Conservation (phyloP, 2,113 vertebrate species). For the Anhinga rufa region DNA sequence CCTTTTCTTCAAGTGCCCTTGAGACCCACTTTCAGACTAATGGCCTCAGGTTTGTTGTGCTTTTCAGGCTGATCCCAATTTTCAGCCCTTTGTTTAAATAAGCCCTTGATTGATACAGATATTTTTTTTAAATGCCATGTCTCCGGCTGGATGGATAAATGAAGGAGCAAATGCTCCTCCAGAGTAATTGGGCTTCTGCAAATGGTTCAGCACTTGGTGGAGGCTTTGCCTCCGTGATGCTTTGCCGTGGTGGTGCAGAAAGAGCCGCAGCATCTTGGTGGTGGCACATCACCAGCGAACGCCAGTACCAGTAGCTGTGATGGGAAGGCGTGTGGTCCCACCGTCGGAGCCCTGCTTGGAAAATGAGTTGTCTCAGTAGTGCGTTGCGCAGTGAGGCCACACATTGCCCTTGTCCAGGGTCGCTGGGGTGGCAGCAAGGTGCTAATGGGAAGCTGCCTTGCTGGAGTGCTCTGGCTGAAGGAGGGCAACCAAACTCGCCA, state of each 20-base stretch:
- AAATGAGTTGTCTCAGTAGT: neutral
- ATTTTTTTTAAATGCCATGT: neutral
- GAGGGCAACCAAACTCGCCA: neutral
- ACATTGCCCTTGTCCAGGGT: neutral
- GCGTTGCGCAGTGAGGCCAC: too few relatives aligned
- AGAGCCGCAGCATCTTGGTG: neutral
- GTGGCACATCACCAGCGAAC: neutral
- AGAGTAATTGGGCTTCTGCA: neutral
- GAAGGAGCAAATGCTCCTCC: neutral
- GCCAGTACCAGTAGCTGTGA: rapidly evolving
- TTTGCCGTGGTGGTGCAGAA: neutral
- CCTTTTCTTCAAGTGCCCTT: slow-evolving; percentile 9
- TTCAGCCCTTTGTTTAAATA: neutral
- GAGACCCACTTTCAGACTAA: slow-evolving; percentile 21
- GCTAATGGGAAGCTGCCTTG: neutral
- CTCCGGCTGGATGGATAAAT: neutral
- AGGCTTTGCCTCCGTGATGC: neutral
- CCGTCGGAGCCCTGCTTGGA: neutral
- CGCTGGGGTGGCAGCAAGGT: neutral
- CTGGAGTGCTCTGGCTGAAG: neutral
- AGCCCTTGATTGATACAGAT: neutral
- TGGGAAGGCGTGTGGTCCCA: neutral
- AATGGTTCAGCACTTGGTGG: neutral
- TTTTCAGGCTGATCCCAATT: neutral
- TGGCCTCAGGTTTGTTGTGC: slow-evolving; percentile 36